Percentiles rank a stretch among this genome's conserved stretches.
Conservation (phyloP, 2,797 vertebrate species). For the Micrastur ruficollis region DNA sequence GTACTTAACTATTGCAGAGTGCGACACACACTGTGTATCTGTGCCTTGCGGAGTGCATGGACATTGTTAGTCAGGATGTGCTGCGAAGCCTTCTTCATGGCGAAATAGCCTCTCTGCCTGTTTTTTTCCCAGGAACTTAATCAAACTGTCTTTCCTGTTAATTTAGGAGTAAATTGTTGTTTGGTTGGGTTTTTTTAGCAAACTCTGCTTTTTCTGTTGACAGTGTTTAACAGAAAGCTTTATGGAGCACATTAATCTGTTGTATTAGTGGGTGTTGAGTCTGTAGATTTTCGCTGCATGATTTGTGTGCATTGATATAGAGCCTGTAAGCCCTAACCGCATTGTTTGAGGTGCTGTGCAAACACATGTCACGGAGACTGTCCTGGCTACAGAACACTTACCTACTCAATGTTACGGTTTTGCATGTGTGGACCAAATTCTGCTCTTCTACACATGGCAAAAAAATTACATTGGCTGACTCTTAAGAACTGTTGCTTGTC, state of each 20-base stretch:
- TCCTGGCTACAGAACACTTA: not conserved
- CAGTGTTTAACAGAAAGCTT: not conserved
- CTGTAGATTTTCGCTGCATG: not conserved
- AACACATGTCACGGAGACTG: not conserved
- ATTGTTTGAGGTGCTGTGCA: not conserved
- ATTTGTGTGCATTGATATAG: not conserved
- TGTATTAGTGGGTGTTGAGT: not conserved
- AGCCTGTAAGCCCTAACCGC: not conserved
- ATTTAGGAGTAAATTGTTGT: not conserved
- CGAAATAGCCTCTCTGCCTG: not conserved
- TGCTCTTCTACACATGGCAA: not conserved
- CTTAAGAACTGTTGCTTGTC: not conserved
- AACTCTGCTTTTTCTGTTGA: not conserved
- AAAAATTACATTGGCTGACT: not conserved
- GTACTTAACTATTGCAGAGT: not conserved
- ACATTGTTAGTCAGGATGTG: not conserved
- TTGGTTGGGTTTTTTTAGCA: not conserved
- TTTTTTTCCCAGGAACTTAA: not conserved
- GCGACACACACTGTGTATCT: not conserved
- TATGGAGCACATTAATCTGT: not conserved
- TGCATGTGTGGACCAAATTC: not conserved
- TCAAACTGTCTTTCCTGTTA: not conserved
- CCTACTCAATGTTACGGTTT: not conserved
- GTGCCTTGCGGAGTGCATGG: not conserved
- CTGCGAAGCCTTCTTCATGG: not conserved